These are phyloP conservation scores for Ariopsis seemanni DNA, from an alignment of 2,113 vertebrate species.

Conservation along the genomic window DNA sequence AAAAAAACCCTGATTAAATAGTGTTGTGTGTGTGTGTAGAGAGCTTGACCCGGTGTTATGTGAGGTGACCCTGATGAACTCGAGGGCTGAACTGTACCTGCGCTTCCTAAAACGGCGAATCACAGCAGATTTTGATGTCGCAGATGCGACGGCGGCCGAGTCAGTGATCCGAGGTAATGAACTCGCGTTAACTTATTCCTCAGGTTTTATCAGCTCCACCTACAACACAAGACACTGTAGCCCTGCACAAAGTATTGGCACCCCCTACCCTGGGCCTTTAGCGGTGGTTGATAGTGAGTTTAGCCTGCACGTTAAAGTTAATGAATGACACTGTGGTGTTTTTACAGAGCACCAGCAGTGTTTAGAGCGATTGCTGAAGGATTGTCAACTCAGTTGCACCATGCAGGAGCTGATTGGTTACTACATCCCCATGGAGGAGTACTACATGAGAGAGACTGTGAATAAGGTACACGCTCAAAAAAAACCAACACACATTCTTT, in stretches of 20 bases:
- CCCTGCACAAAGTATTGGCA: background rate
- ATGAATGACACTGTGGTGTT: background rate
- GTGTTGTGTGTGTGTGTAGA: slow-evolving; percentile 63
- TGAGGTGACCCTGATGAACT: slow-evolving; percentile 97
- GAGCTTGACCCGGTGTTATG: slow-evolving; percentile 91
- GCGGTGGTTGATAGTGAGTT: background rate
- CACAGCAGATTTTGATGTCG: slow-evolving; percentile 90
- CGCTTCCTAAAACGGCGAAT: slow-evolving; percentile 90
- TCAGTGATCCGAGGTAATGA: slow-evolving; percentile 85
- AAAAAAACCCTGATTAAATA: background rate
- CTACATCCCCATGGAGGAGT: slow-evolving; percentile 98
- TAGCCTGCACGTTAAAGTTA: background rate
- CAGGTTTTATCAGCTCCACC: background rate
- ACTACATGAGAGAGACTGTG: slow-evolving; percentile 97
- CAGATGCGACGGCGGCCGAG: slow-evolving; percentile 81
- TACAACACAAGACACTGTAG: background rate
- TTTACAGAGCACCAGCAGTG: slow-evolving; percentile 87
- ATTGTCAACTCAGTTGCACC: slow-evolving; percentile 86
- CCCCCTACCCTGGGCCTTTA: background rate
- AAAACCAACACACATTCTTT: background rate
- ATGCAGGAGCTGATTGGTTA: slow-evolving; percentile 98
- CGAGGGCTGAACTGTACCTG: slow-evolving; percentile 92
- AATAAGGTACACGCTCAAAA: slow-evolving; percentile 82
- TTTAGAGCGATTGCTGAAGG: slow-evolving; percentile 89
- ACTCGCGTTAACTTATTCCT: too few species aligned